These are phyloP conservation scores for Drosophila novamexicana DNA, from an alignment of 1,140 invertebrate genomes.

Conservation along the genomic window DNA sequence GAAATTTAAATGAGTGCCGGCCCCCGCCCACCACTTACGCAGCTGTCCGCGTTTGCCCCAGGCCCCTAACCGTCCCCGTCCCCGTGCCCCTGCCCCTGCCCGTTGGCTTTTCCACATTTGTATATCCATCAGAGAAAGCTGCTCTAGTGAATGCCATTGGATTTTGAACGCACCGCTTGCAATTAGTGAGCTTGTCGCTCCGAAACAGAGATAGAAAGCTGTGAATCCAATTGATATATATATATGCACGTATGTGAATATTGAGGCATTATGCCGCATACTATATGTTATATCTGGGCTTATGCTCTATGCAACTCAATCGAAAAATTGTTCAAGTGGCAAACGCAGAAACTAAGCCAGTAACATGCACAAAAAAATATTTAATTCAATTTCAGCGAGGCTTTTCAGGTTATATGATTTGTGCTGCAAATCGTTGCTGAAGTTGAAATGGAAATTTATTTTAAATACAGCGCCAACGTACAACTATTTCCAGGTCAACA, in stretches of 20 bases:
- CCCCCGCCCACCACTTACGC: conserved; percentile 21
- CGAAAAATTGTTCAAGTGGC: conserved; percentile 58
- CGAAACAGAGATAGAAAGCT: conserved; percentile 9
- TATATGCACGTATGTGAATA: neutral
- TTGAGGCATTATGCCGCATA: neutral
- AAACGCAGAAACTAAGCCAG: conserved; percentile 31
- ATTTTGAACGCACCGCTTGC: conserved; percentile 65
- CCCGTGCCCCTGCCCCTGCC: neutral
- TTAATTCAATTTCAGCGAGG: neutral
- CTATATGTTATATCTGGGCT: conserved; percentile 1
- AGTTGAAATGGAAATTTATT: neutral
- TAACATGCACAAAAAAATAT: conserved; percentile 29
- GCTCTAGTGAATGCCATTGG: conserved; percentile 21
- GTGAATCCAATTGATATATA: conserved; percentile 29
- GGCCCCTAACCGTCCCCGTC: neutral
- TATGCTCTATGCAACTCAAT: conserved; percentile 33
- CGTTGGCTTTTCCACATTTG: conserved; percentile 3
- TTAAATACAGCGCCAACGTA: neutral
- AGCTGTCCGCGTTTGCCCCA: neutral
- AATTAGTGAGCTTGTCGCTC: conserved; percentile 63
- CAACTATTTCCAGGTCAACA: conserved; percentile 1
- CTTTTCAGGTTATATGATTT: neutral
- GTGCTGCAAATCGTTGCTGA: neutral
- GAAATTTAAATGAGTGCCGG: conserved; percentile 78
- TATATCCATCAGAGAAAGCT: conserved; percentile 9